phyloP scores from a whole-genome alignment of 2,888 invertebrate species.

The Mythimna vitellina region DNA sequence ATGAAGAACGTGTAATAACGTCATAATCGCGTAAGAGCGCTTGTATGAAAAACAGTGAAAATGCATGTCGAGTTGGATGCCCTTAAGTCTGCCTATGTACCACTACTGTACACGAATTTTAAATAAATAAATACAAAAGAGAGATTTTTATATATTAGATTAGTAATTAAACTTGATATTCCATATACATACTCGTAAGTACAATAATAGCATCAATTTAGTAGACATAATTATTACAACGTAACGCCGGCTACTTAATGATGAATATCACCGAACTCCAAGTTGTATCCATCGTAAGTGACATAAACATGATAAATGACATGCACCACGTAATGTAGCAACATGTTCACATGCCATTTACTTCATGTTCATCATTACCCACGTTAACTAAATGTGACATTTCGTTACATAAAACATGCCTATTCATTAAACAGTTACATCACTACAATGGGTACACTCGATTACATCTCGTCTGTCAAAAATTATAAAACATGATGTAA shows the following conservation, averaged over 20 bases:
- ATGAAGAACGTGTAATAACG: too few species aligned
- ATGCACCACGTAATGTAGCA: constrained; percentile 25
- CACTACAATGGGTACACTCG: constrained; percentile 52
- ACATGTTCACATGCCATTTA: constrained; percentile 54
- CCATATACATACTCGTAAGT: too few species aligned
- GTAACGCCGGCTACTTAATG: constrained; percentile 5
- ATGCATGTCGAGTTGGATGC: too few species aligned
- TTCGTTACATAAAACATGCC: constrained; percentile 43
- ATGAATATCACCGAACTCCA: constrained; percentile 10
- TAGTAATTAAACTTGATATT: too few species aligned
- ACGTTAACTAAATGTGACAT: constrained; percentile 39
- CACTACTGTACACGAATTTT: too few species aligned
- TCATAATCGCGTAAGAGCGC: too few species aligned
- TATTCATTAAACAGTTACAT: constrained; percentile 47
- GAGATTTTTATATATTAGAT: too few species aligned
- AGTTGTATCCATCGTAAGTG: constrained; percentile 37
- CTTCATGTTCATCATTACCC: constrained; percentile 31
- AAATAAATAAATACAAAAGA: too few species aligned
- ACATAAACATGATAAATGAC: constrained; percentile 52
- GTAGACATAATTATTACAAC: constrained; percentile 1
- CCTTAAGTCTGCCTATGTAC: too few species aligned
- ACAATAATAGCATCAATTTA: not conserved
- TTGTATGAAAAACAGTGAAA: too few species aligned
- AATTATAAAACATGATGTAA: constrained; percentile 44
- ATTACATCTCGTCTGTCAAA: constrained; percentile 45